Evolutionary conservation across 2,888 invertebrate species (phyloP).

Genomic region (Malacosoma neustria): DNA sequence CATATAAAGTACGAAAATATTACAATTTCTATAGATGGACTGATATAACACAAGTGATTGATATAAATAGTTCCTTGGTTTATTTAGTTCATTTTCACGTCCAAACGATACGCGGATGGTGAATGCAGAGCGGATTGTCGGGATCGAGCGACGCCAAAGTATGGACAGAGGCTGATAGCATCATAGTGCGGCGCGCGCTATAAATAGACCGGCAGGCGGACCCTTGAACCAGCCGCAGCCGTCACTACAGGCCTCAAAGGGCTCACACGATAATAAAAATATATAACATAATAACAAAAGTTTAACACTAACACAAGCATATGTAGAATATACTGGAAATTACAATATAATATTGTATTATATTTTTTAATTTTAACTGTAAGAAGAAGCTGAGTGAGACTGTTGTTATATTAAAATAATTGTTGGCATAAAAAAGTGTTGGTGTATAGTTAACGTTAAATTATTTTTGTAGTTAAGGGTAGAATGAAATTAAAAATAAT

Average conservation of each 20-base stretch:
- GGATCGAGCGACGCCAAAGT: constrained; percentile 50
- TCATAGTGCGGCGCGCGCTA: constrained; percentile 51
- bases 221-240: constrained; percentile 68
- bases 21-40: too few species aligned
- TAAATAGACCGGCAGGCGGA: constrained; percentile 64
- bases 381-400: too few species aligned
- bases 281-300: constrained; percentile 20
- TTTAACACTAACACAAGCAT: too few species aligned
- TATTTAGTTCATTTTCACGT: constrained; percentile 64
- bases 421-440: too few species aligned
- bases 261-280: constrained; percentile 20
- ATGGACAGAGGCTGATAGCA: constrained; percentile 52
- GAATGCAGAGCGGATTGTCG: constrained; percentile 53
- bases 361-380: too few species aligned
- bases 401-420: too few species aligned
- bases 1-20: too few species aligned
- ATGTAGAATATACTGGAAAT: too few species aligned
- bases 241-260: constrained; percentile 46
- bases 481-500: too few species aligned
- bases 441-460: too few species aligned
- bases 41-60: constrained; percentile 65
- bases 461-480: too few species aligned
- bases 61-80: constrained; percentile 48
- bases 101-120: constrained; percentile 61
- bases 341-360: too few species aligned